Percentiles rank a stretch among this genome's conserved stretches.
Evolutionary conservation across 1,140 invertebrate species (phyloP).

Genomic region (Delia radicum): DNA sequence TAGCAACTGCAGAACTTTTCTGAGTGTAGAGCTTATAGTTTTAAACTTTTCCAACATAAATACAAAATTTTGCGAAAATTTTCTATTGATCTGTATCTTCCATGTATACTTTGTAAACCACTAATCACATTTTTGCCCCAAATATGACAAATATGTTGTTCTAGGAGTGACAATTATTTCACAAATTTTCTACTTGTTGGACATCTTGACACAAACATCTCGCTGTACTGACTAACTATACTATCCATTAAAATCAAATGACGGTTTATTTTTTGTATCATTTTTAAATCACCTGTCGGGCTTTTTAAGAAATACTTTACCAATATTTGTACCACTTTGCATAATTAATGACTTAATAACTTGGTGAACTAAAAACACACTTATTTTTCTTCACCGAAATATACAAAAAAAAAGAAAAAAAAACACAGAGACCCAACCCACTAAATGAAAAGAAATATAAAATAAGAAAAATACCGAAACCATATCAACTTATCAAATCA

Average conservation of each 20-base stretch:
- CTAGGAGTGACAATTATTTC: slow-evolving; percentile 1
- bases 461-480: slow-evolving; percentile 13
- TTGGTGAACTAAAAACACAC: slow-evolving; percentile 23
- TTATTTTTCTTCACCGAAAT: slow-evolving; percentile 3
- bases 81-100: no score
- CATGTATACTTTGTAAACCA: background rate
- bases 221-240: background rate
- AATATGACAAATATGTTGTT: background rate
- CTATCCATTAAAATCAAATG: background rate
- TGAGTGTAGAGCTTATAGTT: no score
- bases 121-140: background rate
- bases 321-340: slow-evolving; percentile 22
- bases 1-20: no score
- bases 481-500: slow-evolving; percentile 23
- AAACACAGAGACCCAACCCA: slow-evolving; percentile 6
- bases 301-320: background rate
- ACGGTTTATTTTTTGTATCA: background rate
- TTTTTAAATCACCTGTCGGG: slow-evolving; percentile 12
- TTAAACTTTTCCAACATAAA: no score
- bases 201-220: background rate
- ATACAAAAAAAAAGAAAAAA: background rate
- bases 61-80: no score
- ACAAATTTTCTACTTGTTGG: background rate
- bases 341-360: slow-evolving; percentile 24
- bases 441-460: background rate